Conservation (phyloP, 2,113 vertebrate genomes). For the Sclerurus mexicanus region DNA sequence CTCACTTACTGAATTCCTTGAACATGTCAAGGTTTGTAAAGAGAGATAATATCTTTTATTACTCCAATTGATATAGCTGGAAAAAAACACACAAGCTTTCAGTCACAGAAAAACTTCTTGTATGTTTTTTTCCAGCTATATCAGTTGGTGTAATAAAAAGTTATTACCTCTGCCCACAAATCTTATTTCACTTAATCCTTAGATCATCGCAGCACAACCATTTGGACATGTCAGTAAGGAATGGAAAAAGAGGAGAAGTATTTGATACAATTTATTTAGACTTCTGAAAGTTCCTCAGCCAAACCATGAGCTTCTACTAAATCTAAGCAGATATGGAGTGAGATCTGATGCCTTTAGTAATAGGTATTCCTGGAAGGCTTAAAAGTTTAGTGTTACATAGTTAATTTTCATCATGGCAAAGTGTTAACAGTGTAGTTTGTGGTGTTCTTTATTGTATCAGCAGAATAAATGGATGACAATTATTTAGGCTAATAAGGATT, state of each 20-base stretch:
- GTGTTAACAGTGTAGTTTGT: neutral
- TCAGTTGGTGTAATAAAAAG: slow-evolving; percentile 44
- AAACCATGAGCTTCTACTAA: neutral
- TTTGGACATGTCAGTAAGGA: neutral
- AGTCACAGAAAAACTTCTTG: slow-evolving; percentile 11
- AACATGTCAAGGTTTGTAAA: slow-evolving; percentile 50
- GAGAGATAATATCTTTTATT: slow-evolving; percentile 53
- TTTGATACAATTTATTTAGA: neutral
- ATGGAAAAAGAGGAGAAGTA: neutral
- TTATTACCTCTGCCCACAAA: slow-evolving; percentile 26
- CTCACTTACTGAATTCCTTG: slow-evolving; percentile 36
- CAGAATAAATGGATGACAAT: neutral
- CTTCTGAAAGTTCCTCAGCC: neutral
- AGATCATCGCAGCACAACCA: neutral
- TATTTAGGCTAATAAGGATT: neutral
- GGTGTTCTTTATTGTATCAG: neutral
- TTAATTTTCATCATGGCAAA: neutral
- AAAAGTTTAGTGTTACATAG: neutral
- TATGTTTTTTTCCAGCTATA: slow-evolving; percentile 24
- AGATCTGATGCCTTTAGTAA: neutral
- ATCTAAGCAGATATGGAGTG: neutral
- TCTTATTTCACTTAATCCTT: slow-evolving; percentile 3
- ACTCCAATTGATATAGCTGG: slow-evolving; percentile 14
- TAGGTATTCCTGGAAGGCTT: neutral
- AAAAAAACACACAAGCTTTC: slow-evolving; percentile 44